Evolutionary conservation across 2,888 invertebrate genomes (phyloP), one percentile per base, ranked within the genome.

Genomic region (Phalera bucephala): DNA sequence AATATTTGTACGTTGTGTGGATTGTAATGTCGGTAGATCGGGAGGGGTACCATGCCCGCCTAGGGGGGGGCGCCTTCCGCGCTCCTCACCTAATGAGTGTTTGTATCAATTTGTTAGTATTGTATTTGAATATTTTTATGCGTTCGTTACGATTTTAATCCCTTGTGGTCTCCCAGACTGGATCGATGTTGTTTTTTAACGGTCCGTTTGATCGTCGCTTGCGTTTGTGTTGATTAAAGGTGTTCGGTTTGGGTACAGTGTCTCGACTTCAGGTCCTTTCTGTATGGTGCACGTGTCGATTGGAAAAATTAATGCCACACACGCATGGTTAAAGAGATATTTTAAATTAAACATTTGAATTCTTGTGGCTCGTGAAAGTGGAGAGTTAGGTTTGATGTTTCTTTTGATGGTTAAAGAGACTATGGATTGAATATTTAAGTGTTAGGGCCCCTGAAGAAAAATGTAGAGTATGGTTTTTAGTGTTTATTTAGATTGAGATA

Each of bases 61-160:
- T 29, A 55, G 65, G 58, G 60, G 68, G 67, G 64, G 55, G 65
- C 72, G 74, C 79, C 81, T 83, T 80, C 78, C 79, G 71, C 80
- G 82, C 78, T 80, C 82, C 78, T 64, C 73, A 68, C 79, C 87
- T 88, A 89, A 88, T 89, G 89, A 89, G 84, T 89, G 81, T 89
- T 89, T 89, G 89, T 89, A 89, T 89, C 89, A 89, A 88, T 89
- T 89, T 88, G 89, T 86, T 87, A 87, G 88, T 89, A 89, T 89
- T 88, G 88, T 89, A 87, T 89, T 86, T 86, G 88, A 86, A 88
- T 88, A 87, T 88, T 88, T 86, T 84, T 80, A 80, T 80, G 72
- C 78, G 85, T 87, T 85, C 85, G 87, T 88, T 87, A 86, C 79
- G 79, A 85, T 85, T 85, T 81, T 86, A 87, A 87, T 86, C 87